phyloP scores from a whole-genome alignment of 2,113 vertebrate genomes.

The Rattus norvegicus region DNA sequence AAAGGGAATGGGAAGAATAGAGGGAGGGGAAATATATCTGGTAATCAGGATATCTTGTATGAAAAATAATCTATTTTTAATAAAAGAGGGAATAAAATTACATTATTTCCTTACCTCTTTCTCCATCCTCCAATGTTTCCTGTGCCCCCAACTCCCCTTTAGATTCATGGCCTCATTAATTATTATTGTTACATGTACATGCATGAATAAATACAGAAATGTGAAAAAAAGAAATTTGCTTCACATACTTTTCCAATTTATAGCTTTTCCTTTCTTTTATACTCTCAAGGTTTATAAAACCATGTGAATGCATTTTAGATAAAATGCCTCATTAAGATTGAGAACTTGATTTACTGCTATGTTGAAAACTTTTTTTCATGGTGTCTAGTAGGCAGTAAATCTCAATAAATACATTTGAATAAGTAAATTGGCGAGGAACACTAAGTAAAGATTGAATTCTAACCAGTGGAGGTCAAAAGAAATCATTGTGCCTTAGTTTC shows the following conservation, averaged over 20 bases:
- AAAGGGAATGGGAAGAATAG: background rate
- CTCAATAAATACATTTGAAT: background rate
- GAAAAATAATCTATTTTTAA: background rate
- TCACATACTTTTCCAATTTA: background rate
- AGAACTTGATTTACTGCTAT: background rate
- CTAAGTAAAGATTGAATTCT: background rate
- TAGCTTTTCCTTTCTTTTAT: background rate
- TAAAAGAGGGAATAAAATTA: background rate
- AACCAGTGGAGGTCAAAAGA: background rate
- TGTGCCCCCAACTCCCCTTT: background rate
- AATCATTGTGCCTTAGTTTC: background rate
- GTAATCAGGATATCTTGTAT: background rate
- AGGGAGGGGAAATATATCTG: background rate
- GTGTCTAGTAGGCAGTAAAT: background rate
- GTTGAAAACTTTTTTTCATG: background rate
- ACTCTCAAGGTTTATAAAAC: background rate
- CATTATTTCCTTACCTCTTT: background rate
- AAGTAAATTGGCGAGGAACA: background rate
- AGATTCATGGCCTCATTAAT: background rate
- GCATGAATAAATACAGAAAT: background rate
- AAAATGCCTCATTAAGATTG: background rate
- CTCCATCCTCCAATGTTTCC: background rate
- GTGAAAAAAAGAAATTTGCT: background rate
- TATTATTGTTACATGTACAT: background rate
- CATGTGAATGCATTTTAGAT: background rate